Percentiles rank a stretch among this genome's conserved stretches.
phyloP scores from a whole-genome alignment of 2,888 invertebrate species.

The Diaperis boleti region DNA sequence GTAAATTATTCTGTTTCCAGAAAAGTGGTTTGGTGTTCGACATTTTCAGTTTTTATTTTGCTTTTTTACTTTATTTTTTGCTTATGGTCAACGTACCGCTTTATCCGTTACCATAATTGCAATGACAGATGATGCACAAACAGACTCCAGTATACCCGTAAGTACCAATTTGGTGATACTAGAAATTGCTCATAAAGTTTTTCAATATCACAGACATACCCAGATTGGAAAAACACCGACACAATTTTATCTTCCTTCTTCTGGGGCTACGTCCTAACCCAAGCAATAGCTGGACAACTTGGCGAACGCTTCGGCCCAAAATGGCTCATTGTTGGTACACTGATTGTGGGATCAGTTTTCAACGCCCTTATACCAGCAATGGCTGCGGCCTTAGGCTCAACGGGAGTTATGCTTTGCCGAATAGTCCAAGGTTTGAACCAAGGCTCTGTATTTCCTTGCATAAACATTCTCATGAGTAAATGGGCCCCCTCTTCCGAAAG shows the following conservation, averaged over 20 bases:
- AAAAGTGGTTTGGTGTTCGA: slow-evolving; percentile 4
- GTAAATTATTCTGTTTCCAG: too few relatives aligned
- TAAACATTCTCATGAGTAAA: slow-evolving; percentile 79
- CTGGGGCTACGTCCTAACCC: slow-evolving; percentile 80
- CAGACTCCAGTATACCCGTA: slow-evolving; percentile 66
- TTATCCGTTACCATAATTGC: slow-evolving; percentile 78
- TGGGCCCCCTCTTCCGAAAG: slow-evolving; percentile 80
- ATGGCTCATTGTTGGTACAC: slow-evolving; percentile 70
- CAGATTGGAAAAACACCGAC: slow-evolving; percentile 32
- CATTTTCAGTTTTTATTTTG: slow-evolving; percentile 4
- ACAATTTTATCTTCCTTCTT: slow-evolving; percentile 80
- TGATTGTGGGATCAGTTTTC: slow-evolving; percentile 72
- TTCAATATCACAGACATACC: slow-evolving; percentile 23
- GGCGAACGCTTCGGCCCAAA: slow-evolving; percentile 80
- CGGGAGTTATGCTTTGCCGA: slow-evolving; percentile 73
- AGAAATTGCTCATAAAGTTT: too few relatives aligned
- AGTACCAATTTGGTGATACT: slow-evolving; percentile 49
- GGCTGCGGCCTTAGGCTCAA: slow-evolving; percentile 73
- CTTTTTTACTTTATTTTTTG: slow-evolving; percentile 9
- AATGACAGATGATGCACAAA: slow-evolving; percentile 71
- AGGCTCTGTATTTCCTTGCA: slow-evolving; percentile 77
- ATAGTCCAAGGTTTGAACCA: slow-evolving; percentile 80
- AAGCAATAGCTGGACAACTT: slow-evolving; percentile 76
- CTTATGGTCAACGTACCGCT: slow-evolving; percentile 19
- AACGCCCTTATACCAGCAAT: slow-evolving; percentile 76